These are phyloP conservation scores for Notoglanidium macrostoma DNA, from an alignment of 2,797 vertebrate genomes.

Conservation along the genomic window DNA sequence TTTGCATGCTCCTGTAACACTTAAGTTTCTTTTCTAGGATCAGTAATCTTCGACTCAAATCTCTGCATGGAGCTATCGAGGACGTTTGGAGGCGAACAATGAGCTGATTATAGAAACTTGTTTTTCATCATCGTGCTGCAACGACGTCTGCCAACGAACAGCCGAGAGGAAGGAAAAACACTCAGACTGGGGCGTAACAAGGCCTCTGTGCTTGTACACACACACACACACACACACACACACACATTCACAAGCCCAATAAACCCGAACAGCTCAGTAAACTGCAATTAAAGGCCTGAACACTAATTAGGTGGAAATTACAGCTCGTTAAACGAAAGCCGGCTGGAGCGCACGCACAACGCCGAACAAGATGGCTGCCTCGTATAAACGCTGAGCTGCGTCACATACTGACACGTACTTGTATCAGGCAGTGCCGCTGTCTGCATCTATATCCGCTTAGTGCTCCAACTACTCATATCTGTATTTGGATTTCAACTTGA, in stretches of 20 bases:
- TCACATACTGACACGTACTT: not conserved
- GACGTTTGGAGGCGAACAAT: not conserved
- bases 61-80: not conserved
- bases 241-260: constrained; percentile 57
- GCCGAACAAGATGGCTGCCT: not conserved
- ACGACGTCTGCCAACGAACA: constrained; percentile 1
- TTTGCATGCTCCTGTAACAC: not conserved
- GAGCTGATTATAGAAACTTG: not conserved
- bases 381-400: not conserved
- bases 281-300: constrained; percentile 60
- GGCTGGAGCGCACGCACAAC: not conserved
- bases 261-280: constrained; percentile 57
- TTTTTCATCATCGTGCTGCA: not conserved
- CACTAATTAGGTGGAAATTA: constrained; percentile 64
- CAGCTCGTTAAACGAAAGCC: constrained; percentile 58
- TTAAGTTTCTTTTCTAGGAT: not conserved
- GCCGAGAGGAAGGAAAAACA: constrained; percentile 11
- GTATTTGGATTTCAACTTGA: no score
- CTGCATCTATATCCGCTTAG: no score
- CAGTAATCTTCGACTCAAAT: not conserved
- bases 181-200: not conserved
- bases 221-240: constrained; percentile 27
- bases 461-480: no score
- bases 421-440: no score
- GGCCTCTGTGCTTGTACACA: not conserved